Evolutionary conservation across 2,797 vertebrate species (phyloP).

Genomic region (Ataeniobius toweri): DNA sequence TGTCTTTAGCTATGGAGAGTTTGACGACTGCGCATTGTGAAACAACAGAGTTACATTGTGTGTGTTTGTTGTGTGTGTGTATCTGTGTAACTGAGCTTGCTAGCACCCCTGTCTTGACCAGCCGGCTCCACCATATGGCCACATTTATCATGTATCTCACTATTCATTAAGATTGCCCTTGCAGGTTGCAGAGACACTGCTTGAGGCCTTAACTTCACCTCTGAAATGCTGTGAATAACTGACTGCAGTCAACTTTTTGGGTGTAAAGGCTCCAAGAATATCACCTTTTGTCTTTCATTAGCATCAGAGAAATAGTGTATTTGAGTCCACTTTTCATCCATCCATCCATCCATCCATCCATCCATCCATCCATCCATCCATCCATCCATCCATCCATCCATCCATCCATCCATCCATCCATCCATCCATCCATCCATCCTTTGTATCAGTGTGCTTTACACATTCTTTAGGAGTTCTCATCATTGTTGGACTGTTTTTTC

Average conservation of each 20-base stretch:
- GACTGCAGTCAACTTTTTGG: conserved; percentile 50
- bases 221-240: conserved; percentile 47
- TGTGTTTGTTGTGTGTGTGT: conserved; percentile 35
- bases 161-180: conserved; percentile 84
- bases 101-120: conserved; percentile 79
- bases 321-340: not conserved
- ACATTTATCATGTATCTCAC: conserved; percentile 84
- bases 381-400: not conserved
- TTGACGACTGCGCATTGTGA: conserved; percentile 70
- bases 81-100: conserved; percentile 60
- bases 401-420: no score
- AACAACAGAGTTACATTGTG: conserved; percentile 46
- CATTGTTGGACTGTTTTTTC: no score
- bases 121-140: conserved; percentile 83
- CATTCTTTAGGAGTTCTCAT: not conserved
- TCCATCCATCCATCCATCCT: not conserved
- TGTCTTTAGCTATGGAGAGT: conserved; percentile 60
- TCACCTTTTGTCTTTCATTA: conserved; percentile 16
- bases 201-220: conserved; percentile 72
- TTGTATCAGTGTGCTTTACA: not conserved
- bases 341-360: not conserved
- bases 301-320: not conserved
- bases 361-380: not conserved
- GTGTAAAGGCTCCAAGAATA: conserved; percentile 35
- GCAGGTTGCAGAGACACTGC: conserved; percentile 75